Conservation (phyloP, 1,140 invertebrate genomes). For the Batillaria attramentaria region DNA sequence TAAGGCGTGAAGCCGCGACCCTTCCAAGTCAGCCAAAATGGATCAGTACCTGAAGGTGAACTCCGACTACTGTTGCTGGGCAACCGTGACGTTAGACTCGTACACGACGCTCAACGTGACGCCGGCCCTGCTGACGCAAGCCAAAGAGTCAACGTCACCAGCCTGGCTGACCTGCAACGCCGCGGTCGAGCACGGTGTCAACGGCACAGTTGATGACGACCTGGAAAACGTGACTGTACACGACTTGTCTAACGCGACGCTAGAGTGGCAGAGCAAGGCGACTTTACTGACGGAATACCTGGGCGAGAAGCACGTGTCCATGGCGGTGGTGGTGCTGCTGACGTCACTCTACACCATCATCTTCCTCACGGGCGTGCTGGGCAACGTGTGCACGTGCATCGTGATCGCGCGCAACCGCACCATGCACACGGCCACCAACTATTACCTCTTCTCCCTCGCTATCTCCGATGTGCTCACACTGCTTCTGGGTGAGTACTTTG, state of each 20-base stretch:
- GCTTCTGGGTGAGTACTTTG: conserved; percentile 69
- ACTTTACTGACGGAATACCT: conserved; percentile 37
- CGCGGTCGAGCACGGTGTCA: not conserved
- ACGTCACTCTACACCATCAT: conserved; percentile 86
- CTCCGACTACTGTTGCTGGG: not conserved
- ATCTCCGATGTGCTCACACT: conserved; percentile 92
- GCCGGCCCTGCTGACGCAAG: not conserved
- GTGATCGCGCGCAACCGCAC: conserved; percentile 92
- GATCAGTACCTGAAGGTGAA: conserved; percentile 3
- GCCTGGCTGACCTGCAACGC: not conserved
- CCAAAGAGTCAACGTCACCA: not conserved
- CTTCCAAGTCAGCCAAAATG: not conserved
- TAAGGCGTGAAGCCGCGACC: not conserved
- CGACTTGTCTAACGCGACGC: conserved; percentile 34
- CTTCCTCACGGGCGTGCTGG: conserved; percentile 88
- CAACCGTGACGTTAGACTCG: not conserved
- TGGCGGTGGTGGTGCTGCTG: conserved; percentile 57
- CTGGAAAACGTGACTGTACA: conserved; percentile 5
- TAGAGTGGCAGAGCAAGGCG: conserved; percentile 20
- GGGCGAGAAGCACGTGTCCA: conserved; percentile 45
- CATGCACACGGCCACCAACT: conserved; percentile 87
- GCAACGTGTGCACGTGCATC: conserved; percentile 93
- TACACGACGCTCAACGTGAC: not conserved
- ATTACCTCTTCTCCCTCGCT: conserved; percentile 92
- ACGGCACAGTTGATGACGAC: not conserved